These are phyloP conservation scores for Hyposmocoma kahamanoa DNA, from an alignment of 1,140 invertebrate genomes.

Conservation along the genomic window DNA sequence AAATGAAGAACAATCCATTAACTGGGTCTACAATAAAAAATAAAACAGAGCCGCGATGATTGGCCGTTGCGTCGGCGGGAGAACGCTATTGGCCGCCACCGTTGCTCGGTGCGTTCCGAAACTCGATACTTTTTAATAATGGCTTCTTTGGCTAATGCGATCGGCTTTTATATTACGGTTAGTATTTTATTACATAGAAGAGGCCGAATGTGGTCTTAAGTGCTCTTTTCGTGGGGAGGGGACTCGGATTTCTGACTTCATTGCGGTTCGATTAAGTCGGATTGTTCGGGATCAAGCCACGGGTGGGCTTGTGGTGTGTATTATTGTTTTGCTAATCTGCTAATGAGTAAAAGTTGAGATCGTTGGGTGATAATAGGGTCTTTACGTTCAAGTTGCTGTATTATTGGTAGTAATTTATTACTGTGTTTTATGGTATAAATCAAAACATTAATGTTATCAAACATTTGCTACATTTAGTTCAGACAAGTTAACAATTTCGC, in stretches of 20 bases:
- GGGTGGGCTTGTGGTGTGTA: slow-evolving; percentile 12
- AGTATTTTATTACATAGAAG: slow-evolving; percentile 66
- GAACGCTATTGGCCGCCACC: slow-evolving; percentile 44
- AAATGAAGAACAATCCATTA: slow-evolving; percentile 71
- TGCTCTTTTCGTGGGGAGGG: slow-evolving; percentile 39
- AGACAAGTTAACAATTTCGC: too few relatives aligned
- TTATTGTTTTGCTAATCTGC: slow-evolving; percentile 1
- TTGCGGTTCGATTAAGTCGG: slow-evolving; percentile 35
- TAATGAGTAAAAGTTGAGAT: background rate
- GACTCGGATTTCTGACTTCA: slow-evolving; percentile 27
- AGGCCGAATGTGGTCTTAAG: slow-evolving; percentile 51
- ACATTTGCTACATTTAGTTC: too few relatives aligned
- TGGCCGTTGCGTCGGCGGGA: slow-evolving; percentile 35
- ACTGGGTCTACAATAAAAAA: slow-evolving; percentile 61
- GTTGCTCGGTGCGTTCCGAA: slow-evolving; percentile 48
- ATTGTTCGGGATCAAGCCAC: slow-evolving; percentile 21
- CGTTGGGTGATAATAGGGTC: too few relatives aligned
- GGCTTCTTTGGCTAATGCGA: slow-evolving; percentile 69
- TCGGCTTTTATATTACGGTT: slow-evolving; percentile 49
- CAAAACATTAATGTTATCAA: too few relatives aligned
- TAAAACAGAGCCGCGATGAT: slow-evolving; percentile 34
- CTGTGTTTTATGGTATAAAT: too few relatives aligned
- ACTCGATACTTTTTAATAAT: slow-evolving; percentile 73
- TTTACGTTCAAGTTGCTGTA: too few relatives aligned
- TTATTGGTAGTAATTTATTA: too few relatives aligned